Conservation (phyloP, 2,888 invertebrate genomes). For the Dexiosoma caninum region DNA sequence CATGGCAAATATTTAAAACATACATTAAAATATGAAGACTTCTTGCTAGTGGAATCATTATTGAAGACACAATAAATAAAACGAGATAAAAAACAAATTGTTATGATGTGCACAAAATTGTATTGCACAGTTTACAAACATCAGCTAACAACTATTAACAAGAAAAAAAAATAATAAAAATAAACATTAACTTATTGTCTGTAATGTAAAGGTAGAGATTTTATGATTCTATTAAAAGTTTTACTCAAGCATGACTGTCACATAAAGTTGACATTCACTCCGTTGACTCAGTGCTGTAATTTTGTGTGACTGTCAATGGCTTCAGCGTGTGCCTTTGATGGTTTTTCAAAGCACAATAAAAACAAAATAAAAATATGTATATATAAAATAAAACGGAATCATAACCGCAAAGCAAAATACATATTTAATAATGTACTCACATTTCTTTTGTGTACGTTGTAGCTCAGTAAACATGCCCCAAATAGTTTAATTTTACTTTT, state of each 20-base stretch:
- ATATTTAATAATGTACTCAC: slow-evolving; percentile 24
- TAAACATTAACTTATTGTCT: slow-evolving; percentile 12
- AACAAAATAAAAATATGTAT: not conserved
- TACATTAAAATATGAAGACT: too few species aligned
- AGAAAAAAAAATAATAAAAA: not conserved
- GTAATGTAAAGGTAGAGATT: slow-evolving; percentile 30
- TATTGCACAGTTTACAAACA: not conserved
- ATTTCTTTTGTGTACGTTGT: not conserved
- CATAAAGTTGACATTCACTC: slow-evolving; percentile 56
- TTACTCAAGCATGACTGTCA: slow-evolving; percentile 48
- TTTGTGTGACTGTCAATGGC: not conserved
- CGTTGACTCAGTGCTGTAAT: not conserved
- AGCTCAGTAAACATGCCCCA: slow-evolving; percentile 36
- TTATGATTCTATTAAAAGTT: slow-evolving; percentile 47
- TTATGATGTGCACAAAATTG: too few species aligned
- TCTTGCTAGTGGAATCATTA: too few species aligned
- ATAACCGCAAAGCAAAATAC: slow-evolving; percentile 32
- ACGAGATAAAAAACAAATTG: too few species aligned
- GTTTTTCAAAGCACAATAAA: not conserved
- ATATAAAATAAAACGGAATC: slow-evolving; percentile 35
- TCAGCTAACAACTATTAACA: slow-evolving; percentile 5
- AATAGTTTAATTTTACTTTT: slow-evolving; percentile 36
- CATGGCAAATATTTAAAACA: too few species aligned
- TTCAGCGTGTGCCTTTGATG: not conserved
- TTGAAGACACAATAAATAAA: too few species aligned